Conservation (phyloP, 37 sponge, comb jelly and placozoan species). For the Aphrocallistes beatrix region DNA sequence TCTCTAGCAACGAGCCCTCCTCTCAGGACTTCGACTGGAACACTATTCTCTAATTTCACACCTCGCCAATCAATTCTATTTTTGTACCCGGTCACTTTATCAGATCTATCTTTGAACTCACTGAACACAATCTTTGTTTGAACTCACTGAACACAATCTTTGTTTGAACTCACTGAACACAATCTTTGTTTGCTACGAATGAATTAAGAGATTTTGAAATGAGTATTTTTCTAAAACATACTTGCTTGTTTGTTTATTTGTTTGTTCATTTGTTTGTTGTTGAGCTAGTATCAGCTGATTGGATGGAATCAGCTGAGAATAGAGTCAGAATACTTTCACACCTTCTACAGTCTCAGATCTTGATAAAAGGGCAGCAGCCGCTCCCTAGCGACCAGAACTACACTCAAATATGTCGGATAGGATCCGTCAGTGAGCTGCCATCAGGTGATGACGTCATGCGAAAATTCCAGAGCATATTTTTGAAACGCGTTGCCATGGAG, state of each 20-base stretch:
- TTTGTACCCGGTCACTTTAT: neutral
- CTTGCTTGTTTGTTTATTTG: too few relatives aligned
- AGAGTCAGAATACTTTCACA: too few relatives aligned
- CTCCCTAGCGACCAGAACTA: neutral
- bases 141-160: too few relatives aligned
- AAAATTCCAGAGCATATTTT: neutral
- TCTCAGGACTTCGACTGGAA: constrained; percentile 14
- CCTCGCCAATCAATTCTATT: neutral
- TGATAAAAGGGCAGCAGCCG: neutral
- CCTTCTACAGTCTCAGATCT: neutral
- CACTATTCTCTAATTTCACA: neutral
- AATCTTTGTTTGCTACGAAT: too few relatives aligned
- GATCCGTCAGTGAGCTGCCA: neutral
- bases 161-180: neutral
- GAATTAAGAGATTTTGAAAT: too few relatives aligned
- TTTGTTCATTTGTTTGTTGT: too few relatives aligned
- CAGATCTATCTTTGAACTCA: neutral
- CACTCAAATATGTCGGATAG: neutral
- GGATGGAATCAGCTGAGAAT: too few relatives aligned
- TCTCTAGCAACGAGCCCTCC: constrained; percentile 9
- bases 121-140: too few relatives aligned
- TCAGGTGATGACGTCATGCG: neutral
- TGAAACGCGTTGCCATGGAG: neutral
- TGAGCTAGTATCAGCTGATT: too few relatives aligned
- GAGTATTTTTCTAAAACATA: too few relatives aligned